phyloP scores from a whole-genome alignment of 2,113 vertebrate genomes.

The Hylia prasina region DNA sequence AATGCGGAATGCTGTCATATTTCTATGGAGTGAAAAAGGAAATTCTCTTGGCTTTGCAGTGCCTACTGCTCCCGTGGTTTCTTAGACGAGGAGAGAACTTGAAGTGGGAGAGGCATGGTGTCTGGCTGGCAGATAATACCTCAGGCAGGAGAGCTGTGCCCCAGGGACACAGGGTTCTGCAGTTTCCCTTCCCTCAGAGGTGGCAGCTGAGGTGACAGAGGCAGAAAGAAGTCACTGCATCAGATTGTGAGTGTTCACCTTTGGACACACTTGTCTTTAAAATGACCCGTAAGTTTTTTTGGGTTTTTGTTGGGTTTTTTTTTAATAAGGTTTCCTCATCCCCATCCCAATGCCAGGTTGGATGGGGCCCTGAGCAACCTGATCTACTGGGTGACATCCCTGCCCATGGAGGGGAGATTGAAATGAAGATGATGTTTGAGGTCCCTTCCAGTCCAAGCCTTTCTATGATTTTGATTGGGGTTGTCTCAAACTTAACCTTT shows the following conservation, averaged over 20 bases:
- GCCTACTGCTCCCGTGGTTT: fast-evolving
- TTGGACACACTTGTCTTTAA: background rate
- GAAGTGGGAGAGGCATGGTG: fast-evolving
- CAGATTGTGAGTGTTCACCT: fast-evolving
- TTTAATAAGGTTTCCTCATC: background rate
- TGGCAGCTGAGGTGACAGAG: fast-evolving
- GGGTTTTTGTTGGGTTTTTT: background rate
- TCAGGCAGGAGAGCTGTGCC: fast-evolving
- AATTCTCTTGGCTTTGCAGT: fast-evolving
- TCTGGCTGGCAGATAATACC: too few relatives aligned
- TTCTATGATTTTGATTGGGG: background rate
- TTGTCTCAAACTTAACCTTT: background rate
- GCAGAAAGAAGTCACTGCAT: background rate
- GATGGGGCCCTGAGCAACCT: background rate
- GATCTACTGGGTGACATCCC: background rate
- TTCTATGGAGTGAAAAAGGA: background rate
- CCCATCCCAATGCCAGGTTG: background rate
- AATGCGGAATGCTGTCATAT: background rate
- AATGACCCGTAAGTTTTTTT: fast-evolving
- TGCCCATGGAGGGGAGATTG: background rate
- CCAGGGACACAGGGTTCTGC: background rate
- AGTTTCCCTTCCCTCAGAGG: background rate
- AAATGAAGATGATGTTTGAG: background rate
- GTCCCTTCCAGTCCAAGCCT: background rate
- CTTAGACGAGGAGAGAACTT: background rate